Evolutionary conservation across 2,888 invertebrate genomes (phyloP), one percentile per base, ranked within the genome.

Genomic region (Ligdia adustata): DNA sequence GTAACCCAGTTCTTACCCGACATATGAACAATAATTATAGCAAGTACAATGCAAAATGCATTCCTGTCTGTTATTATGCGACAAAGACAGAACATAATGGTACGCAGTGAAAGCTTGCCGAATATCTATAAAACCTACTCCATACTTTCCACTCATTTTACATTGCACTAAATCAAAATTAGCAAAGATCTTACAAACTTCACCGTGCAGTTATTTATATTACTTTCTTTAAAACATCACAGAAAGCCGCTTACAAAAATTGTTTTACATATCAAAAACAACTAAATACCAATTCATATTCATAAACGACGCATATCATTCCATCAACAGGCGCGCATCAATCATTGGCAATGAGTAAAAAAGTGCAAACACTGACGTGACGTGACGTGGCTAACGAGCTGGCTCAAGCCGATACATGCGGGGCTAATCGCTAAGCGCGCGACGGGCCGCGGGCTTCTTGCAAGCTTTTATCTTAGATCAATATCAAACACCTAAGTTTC

Each of bases 301-400:
- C 41, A 41, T 35, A 42, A 48, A 41, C 38, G 46, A 15, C 33
- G 43, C 33, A 33, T 50, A 55, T 52, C 46, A 35, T 38, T 41
- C 41, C 31, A 37, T 48, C 42, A 38, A 15, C 42, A 9, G 26
- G 49, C 35, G 13, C 11, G 44, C 56, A 53, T 56, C 55, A 50
- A 53, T 56, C 56, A 53, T 53, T 20, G 27, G 29, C 24, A 38
- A 46, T 34, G 27, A 40, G 39, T 24, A 39, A 43, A 52, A 47
- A 46, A 45, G 37, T 29, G 44, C 42, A 37, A 28, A 34, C 43
- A 46, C 38, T 42, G 51, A 51, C 50, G 41, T 29, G 39, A 27
- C 50, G 41, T 42, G 51, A 51, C 50, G 41, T 29, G 39, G 26
- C 9, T 44, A 40, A 40, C 49, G 49, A 44, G 43, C 35, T 33